Conservation (phyloP, 2,888 invertebrate genomes). For the Octodonta nipae region DNA sequence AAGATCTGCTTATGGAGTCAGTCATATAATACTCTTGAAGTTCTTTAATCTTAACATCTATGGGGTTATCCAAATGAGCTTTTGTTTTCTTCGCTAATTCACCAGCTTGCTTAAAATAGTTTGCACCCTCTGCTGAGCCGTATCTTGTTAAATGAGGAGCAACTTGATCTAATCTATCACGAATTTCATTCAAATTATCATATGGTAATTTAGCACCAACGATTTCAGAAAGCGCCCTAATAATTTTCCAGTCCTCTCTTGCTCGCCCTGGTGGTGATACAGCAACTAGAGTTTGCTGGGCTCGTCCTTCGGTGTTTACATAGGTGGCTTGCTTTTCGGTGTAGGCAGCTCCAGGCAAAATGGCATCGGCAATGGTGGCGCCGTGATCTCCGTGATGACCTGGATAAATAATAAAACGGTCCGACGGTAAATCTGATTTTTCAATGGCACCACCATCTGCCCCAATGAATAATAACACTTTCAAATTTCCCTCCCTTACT, state of each 20-base stretch:
- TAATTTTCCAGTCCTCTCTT: constrained; percentile 95
- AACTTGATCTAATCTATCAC: constrained; percentile 61
- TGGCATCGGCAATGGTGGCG: constrained; percentile 81
- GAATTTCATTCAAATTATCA: constrained; percentile 70
- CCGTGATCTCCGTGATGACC: constrained; percentile 95
- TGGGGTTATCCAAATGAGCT: constrained; percentile 31
- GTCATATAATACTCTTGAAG: constrained; percentile 90
- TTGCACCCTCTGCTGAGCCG: constrained; percentile 71
- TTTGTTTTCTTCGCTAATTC: constrained; percentile 46
- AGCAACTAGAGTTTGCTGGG: constrained; percentile 79
- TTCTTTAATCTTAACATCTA: constrained; percentile 62
- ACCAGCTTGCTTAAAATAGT: constrained; percentile 69
- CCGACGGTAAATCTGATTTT: constrained; percentile 63
- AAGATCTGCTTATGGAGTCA: constrained; percentile 88
- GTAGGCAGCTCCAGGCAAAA: constrained; percentile 92
- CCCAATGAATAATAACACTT: constrained; percentile 78
- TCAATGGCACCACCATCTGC: constrained; percentile 80
- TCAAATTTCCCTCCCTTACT: constrained; percentile 49
- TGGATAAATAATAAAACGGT: constrained; percentile 80
- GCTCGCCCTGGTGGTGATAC: constrained; percentile 86
- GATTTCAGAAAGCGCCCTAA: constrained; percentile 91
- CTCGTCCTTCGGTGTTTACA: constrained; percentile 94
- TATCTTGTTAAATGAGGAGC: constrained; percentile 81
- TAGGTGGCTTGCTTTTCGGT: constrained; percentile 97
- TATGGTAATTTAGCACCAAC: constrained; percentile 54